Base-by-base conservation (phyloP, 2,797 vertebrate genomes). In the Furcifer pardalis region DNA sequence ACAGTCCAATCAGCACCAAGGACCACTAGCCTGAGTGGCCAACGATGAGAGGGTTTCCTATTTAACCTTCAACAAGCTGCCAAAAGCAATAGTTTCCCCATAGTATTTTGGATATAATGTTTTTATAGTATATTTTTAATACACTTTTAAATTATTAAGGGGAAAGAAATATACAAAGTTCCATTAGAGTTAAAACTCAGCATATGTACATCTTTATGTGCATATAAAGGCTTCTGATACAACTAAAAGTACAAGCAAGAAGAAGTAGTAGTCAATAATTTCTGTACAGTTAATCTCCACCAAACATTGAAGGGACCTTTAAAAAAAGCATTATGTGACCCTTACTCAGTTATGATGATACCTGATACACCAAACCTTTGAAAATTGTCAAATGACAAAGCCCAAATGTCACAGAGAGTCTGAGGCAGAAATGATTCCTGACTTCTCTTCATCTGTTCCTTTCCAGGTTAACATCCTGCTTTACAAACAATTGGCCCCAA, bases 361-460 rank as follows among this genome's bases (percentile, higher is more conserved):
- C 69, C 37, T 81, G 42, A 62, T 77, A 76, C 77, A 59, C 30
- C 71, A 37, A 65, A 65, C 82, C 10, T 17, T 46, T 40, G 52
- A 62, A 12, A 56, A 46, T 21, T 17, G 40, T 35, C 7, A 35
- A 63, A 42, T 44, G 77, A 52, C 72, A 82, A 84, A 65, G 1
- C 60, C 75, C 82, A 91, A 89, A 86, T 79, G 77, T 63, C 82
- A 81, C 42, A 52, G 71, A 60, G 89, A 89, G 71, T 88, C 85
- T 87, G 66, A 84, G 77, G 65, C 75, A 89, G 46, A 59, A 56
- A 63, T 78, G 81, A 40, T 73, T 85, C 4, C 5, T 87, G 9
- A n/a, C n/a, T n/a, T n/a, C n/a, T n/a, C n/a, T 32, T 12, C 25
- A 27, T 42, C 27, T 3, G 2, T 76, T 44, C 49, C 30, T 69